These are phyloP conservation scores for Anolis apletophallus DNA, from an alignment of 2,797 vertebrate species.

Conservation along the genomic window DNA sequence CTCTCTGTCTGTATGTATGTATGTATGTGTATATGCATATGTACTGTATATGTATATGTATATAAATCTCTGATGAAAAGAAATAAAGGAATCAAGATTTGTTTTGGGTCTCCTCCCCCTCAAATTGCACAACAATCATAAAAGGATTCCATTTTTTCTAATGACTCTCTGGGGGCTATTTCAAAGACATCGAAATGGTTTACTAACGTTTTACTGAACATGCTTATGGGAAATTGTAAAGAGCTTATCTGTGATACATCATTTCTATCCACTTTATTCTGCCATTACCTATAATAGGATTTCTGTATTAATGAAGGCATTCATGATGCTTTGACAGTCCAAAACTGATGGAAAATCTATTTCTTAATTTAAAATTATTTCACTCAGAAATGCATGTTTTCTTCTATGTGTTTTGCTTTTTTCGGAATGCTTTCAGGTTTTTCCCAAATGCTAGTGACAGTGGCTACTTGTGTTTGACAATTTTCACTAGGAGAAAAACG, in stretches of 20 bases:
- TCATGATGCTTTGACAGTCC: neutral
- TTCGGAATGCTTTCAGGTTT: slow-evolving; percentile 18
- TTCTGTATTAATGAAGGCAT: slow-evolving; percentile 12
- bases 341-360: neutral
- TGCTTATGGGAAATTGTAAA: slow-evolving; percentile 24
- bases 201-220: slow-evolving; percentile 18
- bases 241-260: neutral
- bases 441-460: neutral
- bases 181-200: neutral
- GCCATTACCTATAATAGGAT: slow-evolving; percentile 28
- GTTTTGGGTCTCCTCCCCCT: slow-evolving; percentile 42
- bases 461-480: slow-evolving; percentile 55
- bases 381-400: neutral
- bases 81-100: slow-evolving; percentile 44
- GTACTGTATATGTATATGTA: too few species aligned
- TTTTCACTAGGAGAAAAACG: slow-evolving; percentile 55
- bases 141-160: neutral
- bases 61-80: slow-evolving; percentile 56
- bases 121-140: slow-evolving; percentile 2
- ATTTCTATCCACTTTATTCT: slow-evolving; percentile 7
- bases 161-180: neutral
- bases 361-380: slow-evolving; percentile 33
- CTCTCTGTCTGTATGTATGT: too few species aligned
- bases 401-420: slow-evolving; percentile 5
- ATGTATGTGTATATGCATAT: too few species aligned